These are phyloP conservation scores for Percopsis omiscomaycus DNA, from an alignment of 2,797 vertebrate species.

Conservation along the genomic window DNA sequence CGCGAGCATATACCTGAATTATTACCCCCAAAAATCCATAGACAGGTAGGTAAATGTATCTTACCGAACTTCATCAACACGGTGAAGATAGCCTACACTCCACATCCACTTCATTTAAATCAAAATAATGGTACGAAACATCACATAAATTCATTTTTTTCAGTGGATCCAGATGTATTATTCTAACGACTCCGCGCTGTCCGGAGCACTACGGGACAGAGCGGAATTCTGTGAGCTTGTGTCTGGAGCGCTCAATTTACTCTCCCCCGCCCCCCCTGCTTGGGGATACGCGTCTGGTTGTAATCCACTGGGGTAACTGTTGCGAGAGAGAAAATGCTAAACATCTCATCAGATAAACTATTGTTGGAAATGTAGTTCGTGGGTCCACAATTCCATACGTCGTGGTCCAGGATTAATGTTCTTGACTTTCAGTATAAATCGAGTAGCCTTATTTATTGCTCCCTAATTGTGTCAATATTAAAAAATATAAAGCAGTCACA, in stretches of 20 bases:
- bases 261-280: slow-evolving; percentile 45
- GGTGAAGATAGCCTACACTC: slow-evolving; percentile 3
- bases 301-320: slow-evolving; percentile 29
- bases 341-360: not conserved
- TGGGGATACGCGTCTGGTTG: not conserved
- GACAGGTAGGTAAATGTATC: not conserved
- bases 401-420: slow-evolving; percentile 21
- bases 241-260: slow-evolving; percentile 30
- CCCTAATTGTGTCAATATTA: too few relatives aligned
- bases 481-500: too few relatives aligned
- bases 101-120: not conserved
- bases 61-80: slow-evolving; percentile 26
- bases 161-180: slow-evolving; percentile 28
- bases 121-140: not conserved
- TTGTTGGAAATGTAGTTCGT: too few relatives aligned
- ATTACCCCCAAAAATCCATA: too few relatives aligned
- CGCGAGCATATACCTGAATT: too few relatives aligned
- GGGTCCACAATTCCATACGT: too few relatives aligned
- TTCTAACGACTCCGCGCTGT: slow-evolving; percentile 39
- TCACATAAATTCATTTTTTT: slow-evolving; percentile 21
- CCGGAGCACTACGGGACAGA: slow-evolving; percentile 45
- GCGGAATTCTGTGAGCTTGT: slow-evolving; percentile 42
- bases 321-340: not conserved
- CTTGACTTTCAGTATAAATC: slow-evolving; percentile 9
- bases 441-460: not conserved